A percentile compares a stretch with the other conserved stretches of the same genome.
Evolutionary conservation across 2,888 invertebrate genomes (phyloP).

Genomic region (Trachelus iudaicus): DNA sequence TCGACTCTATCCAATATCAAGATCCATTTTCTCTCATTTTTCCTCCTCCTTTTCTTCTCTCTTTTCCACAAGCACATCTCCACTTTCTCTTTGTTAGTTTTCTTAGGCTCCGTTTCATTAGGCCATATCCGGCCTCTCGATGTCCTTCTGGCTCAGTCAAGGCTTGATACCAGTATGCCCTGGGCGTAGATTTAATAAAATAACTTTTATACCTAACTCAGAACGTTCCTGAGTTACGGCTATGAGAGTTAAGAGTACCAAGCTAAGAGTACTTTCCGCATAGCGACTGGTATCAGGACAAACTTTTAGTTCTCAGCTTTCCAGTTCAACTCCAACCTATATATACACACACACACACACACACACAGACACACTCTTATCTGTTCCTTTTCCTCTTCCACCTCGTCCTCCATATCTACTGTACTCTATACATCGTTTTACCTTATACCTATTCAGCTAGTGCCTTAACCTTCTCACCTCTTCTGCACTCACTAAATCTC

Average conservation of each 20-base stretch:
- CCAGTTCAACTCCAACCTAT: conserved; percentile 36
- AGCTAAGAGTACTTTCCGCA: conserved; percentile 31
- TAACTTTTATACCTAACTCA: conserved; percentile 49
- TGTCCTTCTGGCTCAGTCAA: background rate
- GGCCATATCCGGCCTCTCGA: conserved; percentile 1
- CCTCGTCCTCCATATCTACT: conserved; percentile 13
- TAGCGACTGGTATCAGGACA: conserved; percentile 48
- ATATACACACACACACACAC: background rate
- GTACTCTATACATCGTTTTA: background rate
- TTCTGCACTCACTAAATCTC: background rate
- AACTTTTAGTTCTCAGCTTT: conserved; percentile 51
- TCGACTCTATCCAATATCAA: background rate
- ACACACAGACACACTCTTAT: conserved; percentile 28
- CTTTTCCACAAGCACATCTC: background rate
- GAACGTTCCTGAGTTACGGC: conserved; percentile 34
- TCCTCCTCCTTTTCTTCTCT: background rate
- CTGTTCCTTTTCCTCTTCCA: conserved; percentile 19
- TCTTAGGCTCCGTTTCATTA: conserved; percentile 6
- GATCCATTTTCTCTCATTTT: background rate
- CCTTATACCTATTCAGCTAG: background rate
- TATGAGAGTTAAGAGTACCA: conserved; percentile 32
- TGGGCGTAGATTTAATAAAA: conserved; percentile 50
- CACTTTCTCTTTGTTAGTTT: background rate
- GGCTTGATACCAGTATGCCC: conserved; percentile 6
- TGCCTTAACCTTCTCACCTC: background rate